Conservation (phyloP, 2,797 vertebrate genomes). For the Tolypeutes matacus region DNA sequence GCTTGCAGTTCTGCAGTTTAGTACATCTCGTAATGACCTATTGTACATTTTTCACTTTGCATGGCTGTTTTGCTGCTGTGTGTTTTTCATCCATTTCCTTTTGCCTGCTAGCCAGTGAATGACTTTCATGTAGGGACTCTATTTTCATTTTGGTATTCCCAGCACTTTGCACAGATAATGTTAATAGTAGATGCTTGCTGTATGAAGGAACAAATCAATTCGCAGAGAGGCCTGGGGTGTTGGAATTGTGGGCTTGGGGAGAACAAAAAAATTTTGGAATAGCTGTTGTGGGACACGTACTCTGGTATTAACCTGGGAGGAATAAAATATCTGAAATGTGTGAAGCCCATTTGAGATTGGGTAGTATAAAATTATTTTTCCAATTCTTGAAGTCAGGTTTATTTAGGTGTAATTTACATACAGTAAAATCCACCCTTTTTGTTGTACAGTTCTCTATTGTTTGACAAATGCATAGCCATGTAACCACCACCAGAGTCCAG, state of each 20-base stretch:
- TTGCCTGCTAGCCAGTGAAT: neutral
- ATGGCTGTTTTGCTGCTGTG: neutral
- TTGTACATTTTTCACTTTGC: neutral
- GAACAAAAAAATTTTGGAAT: neutral
- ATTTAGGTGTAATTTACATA: neutral
- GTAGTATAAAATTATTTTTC: neutral
- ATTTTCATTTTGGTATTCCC: conserved; percentile 10
- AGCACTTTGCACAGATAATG: neutral
- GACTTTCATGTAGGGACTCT: neutral
- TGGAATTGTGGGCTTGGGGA: conserved; percentile 11
- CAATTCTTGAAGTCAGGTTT: conserved; percentile 1
- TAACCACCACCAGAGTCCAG: neutral
- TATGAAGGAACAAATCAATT: neutral
- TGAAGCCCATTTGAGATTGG: neutral
- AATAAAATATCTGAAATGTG: conserved; percentile 6
- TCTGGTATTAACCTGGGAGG: neutral
- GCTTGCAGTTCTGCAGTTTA: neutral
- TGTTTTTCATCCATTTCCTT: neutral
- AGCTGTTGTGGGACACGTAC: neutral
- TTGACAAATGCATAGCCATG: neutral
- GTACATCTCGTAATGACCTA: neutral
- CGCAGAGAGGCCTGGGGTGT: neutral
- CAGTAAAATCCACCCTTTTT: neutral
- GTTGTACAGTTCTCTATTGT: neutral
- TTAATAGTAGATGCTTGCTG: neutral